Conservation (phyloP, 2,797 vertebrate species). For the Gorsachius magnificus region DNA sequence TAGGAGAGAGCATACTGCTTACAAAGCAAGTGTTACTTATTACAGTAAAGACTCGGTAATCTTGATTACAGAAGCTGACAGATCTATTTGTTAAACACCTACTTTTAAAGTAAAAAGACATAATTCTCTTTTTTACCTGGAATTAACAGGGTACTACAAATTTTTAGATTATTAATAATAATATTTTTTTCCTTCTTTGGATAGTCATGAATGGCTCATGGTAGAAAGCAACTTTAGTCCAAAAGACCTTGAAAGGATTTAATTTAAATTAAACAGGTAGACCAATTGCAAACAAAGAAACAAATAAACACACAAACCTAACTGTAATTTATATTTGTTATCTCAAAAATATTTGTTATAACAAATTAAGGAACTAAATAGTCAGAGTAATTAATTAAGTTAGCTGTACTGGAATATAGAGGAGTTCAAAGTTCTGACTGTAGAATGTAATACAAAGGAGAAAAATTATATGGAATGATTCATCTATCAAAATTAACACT, state of each 20-base stretch:
- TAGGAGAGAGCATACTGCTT: background rate
- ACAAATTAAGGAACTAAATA: background rate
- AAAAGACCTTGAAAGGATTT: background rate
- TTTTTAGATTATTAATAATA: background rate
- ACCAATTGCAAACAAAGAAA: background rate
- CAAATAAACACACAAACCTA: background rate
- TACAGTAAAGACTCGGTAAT: background rate
- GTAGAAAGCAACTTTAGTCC: background rate
- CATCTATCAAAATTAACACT: rapidly evolving
- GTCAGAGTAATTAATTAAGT: background rate
- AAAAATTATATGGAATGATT: background rate
- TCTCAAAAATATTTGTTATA: background rate
- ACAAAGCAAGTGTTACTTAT: background rate
- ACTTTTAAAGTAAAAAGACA: background rate
- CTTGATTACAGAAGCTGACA: background rate
- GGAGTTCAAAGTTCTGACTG: background rate
- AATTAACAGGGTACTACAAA: background rate
- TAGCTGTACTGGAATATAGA: background rate
- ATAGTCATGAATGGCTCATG: background rate
- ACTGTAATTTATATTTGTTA: background rate
- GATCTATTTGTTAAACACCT: background rate
- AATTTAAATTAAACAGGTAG: background rate
- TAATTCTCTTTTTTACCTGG: background rate
- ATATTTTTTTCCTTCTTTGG: background rate
- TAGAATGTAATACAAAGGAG: background rate